Evolutionary conservation across 2,797 vertebrate species (phyloP).

Genomic region (Myotis vivesi): DNA sequence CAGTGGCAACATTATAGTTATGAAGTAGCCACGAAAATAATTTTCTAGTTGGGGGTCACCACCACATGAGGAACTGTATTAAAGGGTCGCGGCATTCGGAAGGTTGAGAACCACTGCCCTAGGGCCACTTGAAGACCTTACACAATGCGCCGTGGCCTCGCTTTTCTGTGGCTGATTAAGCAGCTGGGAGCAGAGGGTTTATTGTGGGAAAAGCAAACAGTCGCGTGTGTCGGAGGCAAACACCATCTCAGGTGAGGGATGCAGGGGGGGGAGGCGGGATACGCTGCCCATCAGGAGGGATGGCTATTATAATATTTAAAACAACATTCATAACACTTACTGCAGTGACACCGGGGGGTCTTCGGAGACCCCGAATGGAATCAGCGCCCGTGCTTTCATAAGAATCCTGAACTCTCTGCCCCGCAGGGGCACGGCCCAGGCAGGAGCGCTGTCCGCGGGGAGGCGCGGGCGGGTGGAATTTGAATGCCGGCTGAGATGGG

Average conservation of each 20-base stretch:
- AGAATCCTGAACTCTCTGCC: slow-evolving; percentile 88
- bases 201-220: slow-evolving; percentile 89
- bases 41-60: too few species aligned
- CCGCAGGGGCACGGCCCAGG: slow-evolving; percentile 87
- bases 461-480: slow-evolving; percentile 90
- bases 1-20: too few species aligned
- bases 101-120: too few species aligned
- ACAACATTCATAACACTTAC: slow-evolving; percentile 95
- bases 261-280: slow-evolving; percentile 80
- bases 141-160: slow-evolving; percentile 82
- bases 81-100: too few species aligned
- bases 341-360: slow-evolving; percentile 89
- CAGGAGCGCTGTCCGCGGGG: slow-evolving; percentile 88
- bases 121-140: too few species aligned
- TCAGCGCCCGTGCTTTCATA: slow-evolving; percentile 89
- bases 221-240: slow-evolving; percentile 93
- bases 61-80: too few species aligned
- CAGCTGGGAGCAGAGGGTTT: slow-evolving; percentile 90
- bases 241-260: slow-evolving; percentile 92
- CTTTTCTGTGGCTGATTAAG: slow-evolving; percentile 91
- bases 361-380: slow-evolving; percentile 86
- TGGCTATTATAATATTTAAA: slow-evolving; percentile 92
- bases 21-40: too few species aligned
- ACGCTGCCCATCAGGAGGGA: slow-evolving; percentile 91
- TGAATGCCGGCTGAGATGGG: slow-evolving; percentile 89